These are phyloP conservation scores for Drosophila greeni DNA, from an alignment of 2,888 invertebrate species.

Conservation along the genomic window DNA sequence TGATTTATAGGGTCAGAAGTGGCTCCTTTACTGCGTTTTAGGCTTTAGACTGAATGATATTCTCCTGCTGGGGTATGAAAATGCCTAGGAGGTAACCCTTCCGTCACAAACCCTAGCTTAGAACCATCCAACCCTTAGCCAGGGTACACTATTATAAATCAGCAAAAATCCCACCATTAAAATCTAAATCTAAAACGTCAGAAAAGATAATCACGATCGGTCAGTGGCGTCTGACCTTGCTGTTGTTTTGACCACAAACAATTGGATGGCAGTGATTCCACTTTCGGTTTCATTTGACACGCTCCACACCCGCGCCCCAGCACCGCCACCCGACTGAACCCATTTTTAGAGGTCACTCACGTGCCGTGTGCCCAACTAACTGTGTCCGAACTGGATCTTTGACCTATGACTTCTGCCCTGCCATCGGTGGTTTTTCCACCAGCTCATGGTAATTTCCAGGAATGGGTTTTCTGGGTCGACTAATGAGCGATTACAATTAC, in stretches of 20 bases:
- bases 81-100: background rate
- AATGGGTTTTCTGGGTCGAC: slow-evolving; percentile 31
- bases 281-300: slow-evolving; percentile 58
- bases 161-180: slow-evolving; percentile 42
- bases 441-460: slow-evolving; percentile 51
- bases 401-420: slow-evolving; percentile 42
- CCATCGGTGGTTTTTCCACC: slow-evolving; percentile 3
- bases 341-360: slow-evolving; percentile 68
- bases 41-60: no score
- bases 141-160: slow-evolving; percentile 11
- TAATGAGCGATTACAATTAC: slow-evolving; percentile 51
- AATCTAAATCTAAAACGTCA: slow-evolving; percentile 24
- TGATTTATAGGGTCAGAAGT: no score
- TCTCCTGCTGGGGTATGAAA: background rate
- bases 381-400: slow-evolving; percentile 54
- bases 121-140: background rate
- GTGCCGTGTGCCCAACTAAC: slow-evolving; percentile 60
- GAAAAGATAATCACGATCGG: slow-evolving; percentile 41
- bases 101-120: background rate
- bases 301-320: slow-evolving; percentile 24
- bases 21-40: no score
- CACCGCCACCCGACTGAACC: slow-evolving; percentile 14
- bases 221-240: slow-evolving; percentile 66
- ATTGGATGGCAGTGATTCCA: slow-evolving; percentile 41
- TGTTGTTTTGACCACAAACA: slow-evolving; percentile 52